Evolutionary conservation across 1,140 invertebrate genomes (phyloP), one percentile per base, ranked within the genome.

Genomic region (Charaxes varanes): DNA sequence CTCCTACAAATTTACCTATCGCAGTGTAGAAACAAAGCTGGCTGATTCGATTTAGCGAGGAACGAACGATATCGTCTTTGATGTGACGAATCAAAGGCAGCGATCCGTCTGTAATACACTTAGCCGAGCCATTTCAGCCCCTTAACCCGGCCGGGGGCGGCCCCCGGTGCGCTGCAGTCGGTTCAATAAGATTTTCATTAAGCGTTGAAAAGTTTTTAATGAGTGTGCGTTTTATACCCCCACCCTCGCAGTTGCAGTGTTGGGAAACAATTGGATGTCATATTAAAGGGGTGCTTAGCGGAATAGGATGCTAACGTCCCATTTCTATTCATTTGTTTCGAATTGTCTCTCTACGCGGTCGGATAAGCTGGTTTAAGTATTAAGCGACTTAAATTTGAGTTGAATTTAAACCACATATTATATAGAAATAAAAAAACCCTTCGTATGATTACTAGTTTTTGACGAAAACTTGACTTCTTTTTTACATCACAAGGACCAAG

Each of bases 101-200:
- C 65, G 71, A 78, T 76, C 73, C 77, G 59, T 50, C 58, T 65
- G 65, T 81, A 81, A 81, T 77, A 78, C 67, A 76, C 59, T 81
- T 78, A 78, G 66, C 60, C 55, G 71, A 66, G 61, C 66, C 71
- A 77, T 76, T 76, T 76, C 69, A 60, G 52, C 34, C 61, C 62
- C 60, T 62, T 41, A 48, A 49, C 45, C 44, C 45, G 31, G 28
- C 38, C 35, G 34, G 35, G 21, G 13, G 17, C 6, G n/a, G 10
- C 58, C 47, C 55, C 51, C 43, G 58, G 50, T 72, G 70, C 66
- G 71, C 63, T 69, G 62, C 48, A 45, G 49, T 24, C 50, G 46
- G 46, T 65, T 60, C 71, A 72, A 81, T 81, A 77, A 78, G 77
- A 81, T 81, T 81, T 81, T 74, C 73, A 81, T 78, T 78, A 81